Evolutionary conservation across 2,888 invertebrate genomes (phyloP).

Genomic region (Deilephila elpenor): DNA sequence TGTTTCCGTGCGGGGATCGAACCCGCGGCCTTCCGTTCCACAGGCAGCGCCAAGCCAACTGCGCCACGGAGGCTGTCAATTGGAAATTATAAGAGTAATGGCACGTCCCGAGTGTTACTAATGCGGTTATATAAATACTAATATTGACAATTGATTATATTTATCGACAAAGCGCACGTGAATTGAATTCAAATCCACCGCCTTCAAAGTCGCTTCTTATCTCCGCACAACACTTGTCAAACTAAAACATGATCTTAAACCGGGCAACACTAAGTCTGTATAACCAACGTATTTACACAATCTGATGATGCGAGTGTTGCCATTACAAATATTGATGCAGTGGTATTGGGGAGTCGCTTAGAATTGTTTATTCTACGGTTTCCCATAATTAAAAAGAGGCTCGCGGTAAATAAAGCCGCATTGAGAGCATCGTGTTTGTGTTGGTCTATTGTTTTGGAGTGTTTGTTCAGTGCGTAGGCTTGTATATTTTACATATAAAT

Average conservation of each 20-base stretch:
- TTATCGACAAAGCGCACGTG: too few species aligned
- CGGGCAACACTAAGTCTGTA: conserved; percentile 18
- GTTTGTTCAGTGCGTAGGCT: conserved; percentile 10
- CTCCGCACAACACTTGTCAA: conserved; percentile 2
- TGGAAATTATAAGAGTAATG: too few species aligned
- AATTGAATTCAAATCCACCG: not conserved
- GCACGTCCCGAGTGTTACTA: too few species aligned
- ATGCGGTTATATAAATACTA: too few species aligned
- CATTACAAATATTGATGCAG: conserved; percentile 60
- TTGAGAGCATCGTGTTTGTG: conserved; percentile 13
- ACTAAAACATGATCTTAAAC: conserved; percentile 21
- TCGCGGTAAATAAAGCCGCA: conserved; percentile 20
- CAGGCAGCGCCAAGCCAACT: too few species aligned
- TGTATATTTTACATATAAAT: conserved; percentile 22
- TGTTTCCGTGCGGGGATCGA: too few species aligned
- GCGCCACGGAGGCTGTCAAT: too few species aligned
- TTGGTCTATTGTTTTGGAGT: conserved; percentile 14
- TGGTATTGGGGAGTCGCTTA: conserved; percentile 53
- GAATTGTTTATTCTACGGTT: conserved; percentile 44
- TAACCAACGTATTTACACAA: conserved; percentile 54
- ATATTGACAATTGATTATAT: too few species aligned
- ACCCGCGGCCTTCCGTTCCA: too few species aligned
- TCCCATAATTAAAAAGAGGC: conserved; percentile 47
- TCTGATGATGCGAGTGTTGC: conserved; percentile 63
- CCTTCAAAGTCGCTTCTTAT: not conserved